Base-by-base conservation (phyloP, 2,113 vertebrate genomes). In the Okapia johnstoni region DNA sequence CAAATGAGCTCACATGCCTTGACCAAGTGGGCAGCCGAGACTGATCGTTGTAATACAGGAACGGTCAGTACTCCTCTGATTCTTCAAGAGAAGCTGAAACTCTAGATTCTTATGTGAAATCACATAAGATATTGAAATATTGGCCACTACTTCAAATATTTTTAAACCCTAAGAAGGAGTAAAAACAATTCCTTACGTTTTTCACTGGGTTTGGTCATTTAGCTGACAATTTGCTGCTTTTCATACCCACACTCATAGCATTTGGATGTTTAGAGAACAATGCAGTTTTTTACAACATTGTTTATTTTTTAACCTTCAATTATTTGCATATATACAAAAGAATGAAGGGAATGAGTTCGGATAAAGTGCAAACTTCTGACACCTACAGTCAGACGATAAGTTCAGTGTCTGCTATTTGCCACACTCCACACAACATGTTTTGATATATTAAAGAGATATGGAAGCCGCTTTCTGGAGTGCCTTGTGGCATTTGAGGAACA, bases 61-160 rank as follows among this genome's bases (percentile, higher is more conserved):
- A 14, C 2, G 0, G 66, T 6, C 28, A 40, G 0, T 54, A 21
- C 1, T 28, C 40, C 46, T 88, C 19, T 19, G 11, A 21, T 28
- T 63, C 33, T 88, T 61, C 25, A 80, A 30, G 52, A 87, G 17
- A 93, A 88, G 58, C 46, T 36, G 26, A 58, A 85, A 54, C 70
- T 83, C 77, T 48, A 28, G 25, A 55, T 85, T 88, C 58, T n/a
- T 57, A 14, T 58, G 26, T 85, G 85, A 83, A 95, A 88, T 84
- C 40, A 40, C n/a, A 70, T 70, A n/a, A n/a, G n/a, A 6, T 50
- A 76, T 90, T 58, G 58, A 70, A 77, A 73, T 77, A 58, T 55
- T 86, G 50, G 46, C 70, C 77, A 63, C 52, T 33, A 61, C 36
- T 54, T 85, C 40, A 90, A 58, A 58, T 92, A 94, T 85, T 89